Percentiles rank a stretch among this genome's conserved stretches.
phyloP scores from a whole-genome alignment of 2,888 invertebrate species.

The Crioceris asparagi region DNA sequence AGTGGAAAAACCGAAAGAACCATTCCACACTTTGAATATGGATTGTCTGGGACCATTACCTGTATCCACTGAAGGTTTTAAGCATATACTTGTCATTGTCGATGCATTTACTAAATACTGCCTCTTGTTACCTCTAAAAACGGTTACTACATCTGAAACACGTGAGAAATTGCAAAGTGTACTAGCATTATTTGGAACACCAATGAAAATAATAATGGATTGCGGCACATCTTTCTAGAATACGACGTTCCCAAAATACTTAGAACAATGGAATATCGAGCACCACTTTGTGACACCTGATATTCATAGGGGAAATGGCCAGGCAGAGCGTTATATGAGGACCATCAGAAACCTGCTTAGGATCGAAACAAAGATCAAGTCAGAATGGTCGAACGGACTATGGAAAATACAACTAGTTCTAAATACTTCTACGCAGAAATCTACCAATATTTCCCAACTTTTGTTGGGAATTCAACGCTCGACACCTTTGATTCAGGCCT shows the following conservation, averaged over 20 bases:
- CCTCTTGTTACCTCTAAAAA: slow-evolving; percentile 8
- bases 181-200: slow-evolving; percentile 18
- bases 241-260: slow-evolving; percentile 13
- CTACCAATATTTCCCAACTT: slow-evolving; percentile 12
- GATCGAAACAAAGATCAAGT: slow-evolving; percentile 13
- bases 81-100: no score
- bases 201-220: slow-evolving; percentile 15
- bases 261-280: slow-evolving; percentile 11
- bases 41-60: no score
- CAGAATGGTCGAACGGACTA: slow-evolving; percentile 17
- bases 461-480: slow-evolving; percentile 15
- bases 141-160: slow-evolving; percentile 12
- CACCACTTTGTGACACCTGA: slow-evolving; percentile 15
- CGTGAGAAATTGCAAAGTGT: slow-evolving; percentile 9
- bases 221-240: slow-evolving; percentile 15
- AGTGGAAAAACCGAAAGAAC: slow-evolving; percentile 3
- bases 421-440: slow-evolving; percentile 19
- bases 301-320: no score
- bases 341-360: slow-evolving; percentile 18
- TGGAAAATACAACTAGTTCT: slow-evolving; percentile 19
- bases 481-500: slow-evolving; percentile 17
- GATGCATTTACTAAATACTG: slow-evolving; percentile 8
- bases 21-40: slow-evolving; percentile 10
- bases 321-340: slow-evolving; percentile 19
- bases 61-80: neutral